Evolutionary conservation across 2,888 invertebrate species (phyloP).

Genomic region (Carterocephalus palaemon): DNA sequence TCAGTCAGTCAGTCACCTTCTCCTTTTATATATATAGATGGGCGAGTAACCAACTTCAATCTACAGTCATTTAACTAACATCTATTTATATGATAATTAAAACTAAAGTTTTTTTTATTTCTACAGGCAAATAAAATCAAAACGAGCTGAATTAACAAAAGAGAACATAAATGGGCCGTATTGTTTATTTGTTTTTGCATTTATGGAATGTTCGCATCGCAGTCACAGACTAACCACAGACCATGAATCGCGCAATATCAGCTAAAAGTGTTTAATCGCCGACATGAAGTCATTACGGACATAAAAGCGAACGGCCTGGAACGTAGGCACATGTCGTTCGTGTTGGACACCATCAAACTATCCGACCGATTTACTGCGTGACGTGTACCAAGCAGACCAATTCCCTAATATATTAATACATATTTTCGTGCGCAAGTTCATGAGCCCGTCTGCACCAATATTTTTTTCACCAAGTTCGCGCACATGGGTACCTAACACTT

Average conservation of each 20-base stretch:
- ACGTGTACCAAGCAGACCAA: constrained; percentile 29
- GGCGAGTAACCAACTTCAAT: no score
- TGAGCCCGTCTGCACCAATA: constrained; percentile 17
- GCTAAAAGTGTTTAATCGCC: constrained; percentile 39
- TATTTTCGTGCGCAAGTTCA: constrained; percentile 18
- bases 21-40: no score
- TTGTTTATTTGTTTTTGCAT: background rate
- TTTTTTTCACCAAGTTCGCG: constrained; percentile 10
- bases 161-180: no score
- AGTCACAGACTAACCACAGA: background rate
- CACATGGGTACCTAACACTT: background rate
- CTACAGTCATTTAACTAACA: no score
- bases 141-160: no score
- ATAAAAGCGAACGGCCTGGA: constrained; percentile 38
- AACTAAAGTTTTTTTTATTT: no score
- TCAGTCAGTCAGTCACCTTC: no score
- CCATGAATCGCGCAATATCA: constrained; percentile 33
- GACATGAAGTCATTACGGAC: constrained; percentile 38
- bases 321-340: constrained; percentile 28
- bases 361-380: constrained; percentile 34
- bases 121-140: no score
- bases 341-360: constrained; percentile 37
- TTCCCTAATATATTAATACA: constrained; percentile 31
- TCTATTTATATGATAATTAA: no score
- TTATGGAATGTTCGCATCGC: background rate